phyloP scores from a whole-genome alignment of 1,140 invertebrate species.

The Leptinotarsa lineolata region DNA sequence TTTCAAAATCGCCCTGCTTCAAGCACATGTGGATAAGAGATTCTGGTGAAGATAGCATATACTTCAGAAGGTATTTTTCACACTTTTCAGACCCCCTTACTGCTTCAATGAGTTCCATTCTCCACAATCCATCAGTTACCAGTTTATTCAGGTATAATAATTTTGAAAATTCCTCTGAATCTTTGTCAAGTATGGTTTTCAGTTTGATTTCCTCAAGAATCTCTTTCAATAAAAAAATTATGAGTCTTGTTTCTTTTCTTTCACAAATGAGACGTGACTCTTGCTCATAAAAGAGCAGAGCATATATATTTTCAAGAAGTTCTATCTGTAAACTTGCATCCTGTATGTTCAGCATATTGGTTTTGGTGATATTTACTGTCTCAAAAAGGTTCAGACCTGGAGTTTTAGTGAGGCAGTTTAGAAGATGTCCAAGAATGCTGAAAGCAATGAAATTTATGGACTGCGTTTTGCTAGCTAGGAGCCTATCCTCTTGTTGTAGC shows the following conservation, averaged over 20 bases:
- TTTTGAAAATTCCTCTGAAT: constrained; percentile 37
- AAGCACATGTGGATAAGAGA: constrained; percentile 52
- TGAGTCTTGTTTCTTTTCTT: constrained; percentile 44
- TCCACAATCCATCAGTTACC: constrained; percentile 50
- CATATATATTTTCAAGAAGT: constrained; percentile 49
- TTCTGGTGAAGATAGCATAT: constrained; percentile 50
- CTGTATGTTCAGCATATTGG: constrained; percentile 35
- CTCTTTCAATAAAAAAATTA: constrained; percentile 45
- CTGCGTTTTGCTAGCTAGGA: constrained; percentile 22
- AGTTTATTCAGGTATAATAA: constrained; percentile 42
- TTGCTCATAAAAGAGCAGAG: constrained; percentile 41
- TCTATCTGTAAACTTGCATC: constrained; percentile 46
- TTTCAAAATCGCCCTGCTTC: constrained; percentile 47
- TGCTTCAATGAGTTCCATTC: constrained; percentile 47
- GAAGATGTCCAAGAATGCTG: constrained; percentile 42
- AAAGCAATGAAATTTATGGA: constrained; percentile 38
- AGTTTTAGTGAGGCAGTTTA: constrained; percentile 34
- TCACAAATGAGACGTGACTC: constrained; percentile 40
- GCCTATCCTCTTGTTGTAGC: constrained; percentile 31
- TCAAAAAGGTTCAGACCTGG: constrained; percentile 36
- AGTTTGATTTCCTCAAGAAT: constrained; percentile 44
- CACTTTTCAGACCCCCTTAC: constrained; percentile 34
- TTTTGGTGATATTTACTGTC: constrained; percentile 39
- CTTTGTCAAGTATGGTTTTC: constrained; percentile 40
- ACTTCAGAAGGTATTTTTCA: constrained; percentile 45